These are phyloP conservation scores for Cheilosia scutellata DNA, from an alignment of 2,888 invertebrate species.

Conservation along the genomic window DNA sequence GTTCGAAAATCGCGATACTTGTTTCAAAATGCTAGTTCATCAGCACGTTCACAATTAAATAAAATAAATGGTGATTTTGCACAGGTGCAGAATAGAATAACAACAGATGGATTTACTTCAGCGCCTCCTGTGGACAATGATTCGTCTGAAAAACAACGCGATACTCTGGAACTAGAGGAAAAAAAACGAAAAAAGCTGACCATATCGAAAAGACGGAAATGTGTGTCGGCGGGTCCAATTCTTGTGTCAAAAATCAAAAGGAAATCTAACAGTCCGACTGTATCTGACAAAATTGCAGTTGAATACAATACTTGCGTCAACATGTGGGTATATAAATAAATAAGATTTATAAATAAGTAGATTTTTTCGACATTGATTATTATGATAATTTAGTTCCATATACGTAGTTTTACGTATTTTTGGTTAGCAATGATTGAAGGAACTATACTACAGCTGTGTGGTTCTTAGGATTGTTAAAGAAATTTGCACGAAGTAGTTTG, in stretches of 20 bases:
- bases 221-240: slow-evolving; percentile 83
- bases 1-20: slow-evolving; percentile 6
- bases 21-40: neutral
- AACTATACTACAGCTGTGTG: too few species aligned
- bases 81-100: slow-evolving; percentile 6
- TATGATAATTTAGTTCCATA: too few species aligned
- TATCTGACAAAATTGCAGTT: neutral
- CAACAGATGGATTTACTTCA: slow-evolving; percentile 15
- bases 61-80: neutral
- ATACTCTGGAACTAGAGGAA: slow-evolving; percentile 78
- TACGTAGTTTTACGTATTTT: too few species aligned
- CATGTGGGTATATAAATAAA: slow-evolving; percentile 48
- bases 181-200: slow-evolving; percentile 80
- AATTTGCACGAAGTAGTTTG: too few species aligned
- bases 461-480: too few species aligned
- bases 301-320: slow-evolving; percentile 16
- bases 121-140: neutral
- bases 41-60: neutral
- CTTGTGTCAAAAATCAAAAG: slow-evolving; percentile 76
- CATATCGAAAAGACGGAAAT: slow-evolving; percentile 81
- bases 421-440: too few species aligned
- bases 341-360: too few species aligned
- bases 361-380: too few species aligned
- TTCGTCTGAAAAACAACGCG: neutral
- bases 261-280: neutral